Base-by-base conservation (phyloP, 2,113 vertebrate species). In the Brachypodius melanocephalos region DNA sequence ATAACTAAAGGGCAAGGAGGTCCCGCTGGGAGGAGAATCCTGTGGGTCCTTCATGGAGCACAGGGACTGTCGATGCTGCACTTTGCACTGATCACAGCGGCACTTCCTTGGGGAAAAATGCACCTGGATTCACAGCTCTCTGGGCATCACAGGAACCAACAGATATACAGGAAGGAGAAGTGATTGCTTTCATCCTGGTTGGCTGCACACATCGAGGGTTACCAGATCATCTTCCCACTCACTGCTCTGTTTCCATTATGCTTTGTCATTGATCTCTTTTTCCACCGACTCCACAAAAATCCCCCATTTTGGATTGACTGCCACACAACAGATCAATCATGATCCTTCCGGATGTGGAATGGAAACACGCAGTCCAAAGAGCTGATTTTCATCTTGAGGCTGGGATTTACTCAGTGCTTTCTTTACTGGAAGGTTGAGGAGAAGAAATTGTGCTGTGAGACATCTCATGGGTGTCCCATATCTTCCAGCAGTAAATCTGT, bases 291-390 rank as follows among this genome's bases (percentile, higher is more conserved):
- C 17, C 31, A 55, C 12, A 29, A 59, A 84, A 68, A 18, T 0
- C 0, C 2, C 2, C 3, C 10, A 26, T 43, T 88, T 93, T 73
- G 34, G 18, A 79, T 7, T n/a, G 8, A 58, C 24, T 3, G 1
- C 31, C 24, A n/a, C 15, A 54, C 1, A 14, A 38, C 12, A 87
- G 8, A 38, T 57, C 43, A 65, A 49, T 46, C 3, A 1, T 25
- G 17, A 72, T n/a, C 13, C 13, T 42, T 79, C 32, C 49, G 32
- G 21, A 12, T 5, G 1, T 45, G 16, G 40, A 61, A 85, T 18
- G 36, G 54, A 82, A 95, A 55, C 1, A 0, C 10, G 38, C 6
- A 38, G 16, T 29, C 26, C 66, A 52, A 85, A 87, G 28, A 65
- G 28, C 14, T 72, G 17, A 32, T 38, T 89, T 71, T 58, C 81